Percentiles rank a stretch among this genome's conserved stretches.
Evolutionary conservation across 2,888 invertebrate genomes (phyloP).

Genomic region (Monopis laevigella): DNA sequence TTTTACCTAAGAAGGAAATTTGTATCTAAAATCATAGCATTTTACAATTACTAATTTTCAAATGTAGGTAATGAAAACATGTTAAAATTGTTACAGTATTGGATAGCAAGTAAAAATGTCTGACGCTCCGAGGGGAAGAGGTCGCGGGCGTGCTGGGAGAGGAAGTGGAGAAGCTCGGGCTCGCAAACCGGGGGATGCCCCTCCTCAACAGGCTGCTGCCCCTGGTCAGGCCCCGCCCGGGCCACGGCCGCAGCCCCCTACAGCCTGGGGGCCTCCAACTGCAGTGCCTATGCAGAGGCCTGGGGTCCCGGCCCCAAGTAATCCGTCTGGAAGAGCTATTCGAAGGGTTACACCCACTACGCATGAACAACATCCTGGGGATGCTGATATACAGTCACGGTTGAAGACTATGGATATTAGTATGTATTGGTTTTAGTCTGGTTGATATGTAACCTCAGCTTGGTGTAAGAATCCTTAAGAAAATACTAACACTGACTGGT

Average conservation of each 20-base stretch:
- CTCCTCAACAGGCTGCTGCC: constrained; percentile 8
- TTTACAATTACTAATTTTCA: too few species aligned
- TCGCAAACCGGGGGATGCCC: constrained; percentile 26
- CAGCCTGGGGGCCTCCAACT: constrained; percentile 47
- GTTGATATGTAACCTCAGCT: too few species aligned
- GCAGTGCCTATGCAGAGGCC: constrained; percentile 41
- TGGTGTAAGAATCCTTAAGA: too few species aligned
- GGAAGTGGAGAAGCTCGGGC: constrained; percentile 26
- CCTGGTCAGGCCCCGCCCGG: constrained; percentile 23
- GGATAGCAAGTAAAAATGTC: constrained; percentile 38
- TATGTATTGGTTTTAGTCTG: neutral
- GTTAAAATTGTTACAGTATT: too few species aligned
- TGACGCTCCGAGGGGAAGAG: constrained; percentile 44
- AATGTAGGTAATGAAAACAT: too few species aligned
- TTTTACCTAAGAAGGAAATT: too few species aligned
- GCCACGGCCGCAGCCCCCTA: constrained; percentile 45
- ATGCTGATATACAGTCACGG: constrained; percentile 43
- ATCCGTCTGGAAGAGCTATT: constrained; percentile 39
- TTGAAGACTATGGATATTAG: constrained; percentile 42
- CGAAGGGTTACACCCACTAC: constrained; percentile 38
- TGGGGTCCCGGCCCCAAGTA: constrained; percentile 35
- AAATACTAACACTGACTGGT: too few species aligned
- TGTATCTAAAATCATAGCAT: too few species aligned
- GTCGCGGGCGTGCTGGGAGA: constrained; percentile 30
- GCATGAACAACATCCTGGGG: constrained; percentile 50